Conservation (phyloP, 2,797 vertebrate species). For the Apodemus agrarius region DNA sequence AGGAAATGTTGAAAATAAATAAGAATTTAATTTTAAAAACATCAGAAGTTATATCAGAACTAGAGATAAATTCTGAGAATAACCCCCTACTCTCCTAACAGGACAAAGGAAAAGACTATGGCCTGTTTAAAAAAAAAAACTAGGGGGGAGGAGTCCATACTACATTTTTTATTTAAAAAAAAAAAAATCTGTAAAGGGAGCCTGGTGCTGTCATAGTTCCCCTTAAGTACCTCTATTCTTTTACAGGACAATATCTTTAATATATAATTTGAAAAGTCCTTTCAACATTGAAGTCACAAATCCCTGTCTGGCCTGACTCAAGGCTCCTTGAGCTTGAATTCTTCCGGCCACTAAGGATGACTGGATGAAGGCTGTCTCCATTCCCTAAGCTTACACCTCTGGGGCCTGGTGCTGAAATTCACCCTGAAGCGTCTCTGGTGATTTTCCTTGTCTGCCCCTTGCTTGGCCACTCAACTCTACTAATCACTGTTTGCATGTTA, state of each 20-base stretch:
- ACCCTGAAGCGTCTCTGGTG: background rate
- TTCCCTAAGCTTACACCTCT: background rate
- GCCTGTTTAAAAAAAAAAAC: background rate
- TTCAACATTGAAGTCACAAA: background rate
- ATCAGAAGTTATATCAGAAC: background rate
- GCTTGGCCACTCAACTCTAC: background rate
- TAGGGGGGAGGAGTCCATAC: background rate
- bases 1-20: background rate
- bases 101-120: background rate
- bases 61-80: background rate
- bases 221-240: background rate
- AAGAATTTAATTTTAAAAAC: background rate
- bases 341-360: background rate
- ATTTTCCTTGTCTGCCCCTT: background rate
- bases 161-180: background rate
- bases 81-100: background rate
- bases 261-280: background rate
- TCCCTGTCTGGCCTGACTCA: no score
- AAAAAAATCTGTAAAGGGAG: no score
- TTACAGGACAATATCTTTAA: background rate
- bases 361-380: background rate
- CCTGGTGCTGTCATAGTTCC: background rate
- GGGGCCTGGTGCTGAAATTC: background rate
- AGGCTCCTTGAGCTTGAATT: background rate
- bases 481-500: background rate